Percentiles rank a stretch among this genome's conserved stretches.
phyloP scores from a whole-genome alignment of 2,113 vertebrate genomes.

The Anarhynchus alexandrinus region DNA sequence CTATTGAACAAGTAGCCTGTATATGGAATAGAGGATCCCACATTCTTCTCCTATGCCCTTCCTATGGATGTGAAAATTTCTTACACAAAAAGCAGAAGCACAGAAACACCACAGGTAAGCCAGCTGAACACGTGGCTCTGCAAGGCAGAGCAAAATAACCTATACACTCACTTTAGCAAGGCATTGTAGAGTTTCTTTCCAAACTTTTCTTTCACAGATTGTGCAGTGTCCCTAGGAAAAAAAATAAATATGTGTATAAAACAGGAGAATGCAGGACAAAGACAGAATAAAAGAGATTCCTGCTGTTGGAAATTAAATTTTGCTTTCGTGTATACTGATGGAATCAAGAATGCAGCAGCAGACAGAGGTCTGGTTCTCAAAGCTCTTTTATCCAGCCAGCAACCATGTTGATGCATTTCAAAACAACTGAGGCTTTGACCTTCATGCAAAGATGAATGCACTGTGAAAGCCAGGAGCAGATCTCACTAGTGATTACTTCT shows the following conservation, averaged over 20 bases:
- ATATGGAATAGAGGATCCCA: background rate
- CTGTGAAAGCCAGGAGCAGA: background rate
- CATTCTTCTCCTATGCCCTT: background rate
- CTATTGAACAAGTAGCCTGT: background rate
- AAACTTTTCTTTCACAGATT: conserved; percentile 95
- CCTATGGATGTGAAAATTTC: background rate
- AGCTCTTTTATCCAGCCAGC: background rate
- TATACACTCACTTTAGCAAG: conserved; percentile 83
- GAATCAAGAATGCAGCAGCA: background rate
- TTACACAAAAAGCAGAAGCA: background rate
- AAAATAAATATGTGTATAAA: background rate
- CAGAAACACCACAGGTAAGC: background rate
- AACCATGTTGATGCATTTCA: background rate
- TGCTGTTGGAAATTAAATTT: background rate
- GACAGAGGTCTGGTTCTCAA: background rate
- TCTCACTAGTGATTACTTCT: background rate
- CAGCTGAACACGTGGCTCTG: background rate
- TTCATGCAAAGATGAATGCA: background rate
- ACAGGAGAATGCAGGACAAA: background rate
- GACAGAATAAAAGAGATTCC: background rate
- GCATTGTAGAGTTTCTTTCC: conserved; percentile 93
- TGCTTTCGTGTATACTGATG: background rate
- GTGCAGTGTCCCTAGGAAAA: conserved; percentile 88
- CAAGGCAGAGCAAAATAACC: background rate
- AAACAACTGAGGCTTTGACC: background rate